Evolutionary conservation across 2,888 invertebrate genomes (phyloP), one percentile per base, ranked within the genome.

Genomic region (Lasioglossum villosulum): DNA sequence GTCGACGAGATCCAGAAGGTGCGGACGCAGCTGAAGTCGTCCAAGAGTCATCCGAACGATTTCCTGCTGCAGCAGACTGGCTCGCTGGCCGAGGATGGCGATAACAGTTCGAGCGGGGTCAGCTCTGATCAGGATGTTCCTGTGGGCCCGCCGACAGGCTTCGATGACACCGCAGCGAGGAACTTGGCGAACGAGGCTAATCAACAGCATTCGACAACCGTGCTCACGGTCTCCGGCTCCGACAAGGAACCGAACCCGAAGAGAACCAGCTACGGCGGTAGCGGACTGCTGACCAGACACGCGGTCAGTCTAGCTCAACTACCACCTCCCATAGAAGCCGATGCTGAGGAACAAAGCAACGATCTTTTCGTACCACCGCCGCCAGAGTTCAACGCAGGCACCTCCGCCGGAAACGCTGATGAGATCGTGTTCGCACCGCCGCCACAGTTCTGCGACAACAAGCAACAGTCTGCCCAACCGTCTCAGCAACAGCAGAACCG

Each of bases 1-100:
- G 98, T 98, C 83, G 98, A 98, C 95, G 98, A 98, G 95, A 98
- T 98, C 80, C 98, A 98, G 94, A 98, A 98, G 95, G 98, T 98
- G 88, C 96, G 98, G 89, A 97, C 97, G 45, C 97, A 98, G 92
- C 96, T 98, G 83, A 98, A 98, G 94, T 97, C 98, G 81, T 98
- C 98, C 12, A 98, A 98, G 94, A 98, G 98, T 19, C 98, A 97
- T 95, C 98, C 98, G 59, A 98, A 98, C 95, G 98, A 98, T 93
- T 97, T 98, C 90, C 95, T 96, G 75, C 94, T 96, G 84, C 96
- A 95, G 87, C 96, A 96, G 91, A 94, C 94, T 30, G 94, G 95
- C 70, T 93, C 94, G 0, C 90, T 95, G 19, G 94, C 92, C 12
- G 98, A 98, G 95, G 98, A 98, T 95, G 98, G 97, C 75, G 98